These are phyloP conservation scores for Drosophila kohkoa DNA, from an alignment of 1,140 invertebrate genomes.

Conservation along the genomic window DNA sequence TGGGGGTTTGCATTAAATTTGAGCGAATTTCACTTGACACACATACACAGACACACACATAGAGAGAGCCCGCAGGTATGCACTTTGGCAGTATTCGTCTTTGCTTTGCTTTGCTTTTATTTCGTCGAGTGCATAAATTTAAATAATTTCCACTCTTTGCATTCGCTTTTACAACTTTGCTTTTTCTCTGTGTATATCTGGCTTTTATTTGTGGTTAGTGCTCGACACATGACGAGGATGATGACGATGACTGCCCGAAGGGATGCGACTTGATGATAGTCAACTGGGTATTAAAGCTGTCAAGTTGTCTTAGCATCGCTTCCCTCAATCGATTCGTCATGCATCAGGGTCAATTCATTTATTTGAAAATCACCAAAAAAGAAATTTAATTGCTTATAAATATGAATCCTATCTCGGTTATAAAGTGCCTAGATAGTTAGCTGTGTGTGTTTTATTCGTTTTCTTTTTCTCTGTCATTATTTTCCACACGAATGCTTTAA, in stretches of 20 bases:
- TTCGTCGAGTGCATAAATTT: conserved; percentile 63
- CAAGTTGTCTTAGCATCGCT: not conserved
- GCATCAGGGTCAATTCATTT: not conserved
- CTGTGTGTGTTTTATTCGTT: conserved; percentile 9
- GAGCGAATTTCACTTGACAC: conserved; percentile 73
- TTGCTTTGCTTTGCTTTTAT: conserved; percentile 30
- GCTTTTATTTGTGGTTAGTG: conserved; percentile 40
- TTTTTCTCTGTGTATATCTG: conserved; percentile 21
- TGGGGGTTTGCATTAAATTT: conserved; percentile 76
- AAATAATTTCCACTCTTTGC: conserved; percentile 72
- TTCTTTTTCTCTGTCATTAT: conserved; percentile 58
- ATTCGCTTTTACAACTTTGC: conserved; percentile 50
- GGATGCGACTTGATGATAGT: not conserved
- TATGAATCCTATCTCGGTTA: conserved; percentile 6
- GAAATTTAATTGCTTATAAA: conserved; percentile 33
- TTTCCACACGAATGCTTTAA: conserved; percentile 71
- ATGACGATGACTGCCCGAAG: not conserved
- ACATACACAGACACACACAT: conserved; percentile 38
- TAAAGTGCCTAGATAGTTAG: not conserved
- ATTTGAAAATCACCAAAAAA: conserved; percentile 1
- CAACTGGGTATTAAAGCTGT: conserved; percentile 16
- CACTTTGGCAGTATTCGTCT: conserved; percentile 25
- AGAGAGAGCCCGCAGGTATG: conserved; percentile 2
- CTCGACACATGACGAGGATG: conserved; percentile 7
- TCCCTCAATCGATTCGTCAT: conserved; percentile 6